Percentiles rank a stretch among this genome's conserved stretches.
phyloP scores from a whole-genome alignment of 2,888 invertebrate species.

The Drosophila cognata region DNA sequence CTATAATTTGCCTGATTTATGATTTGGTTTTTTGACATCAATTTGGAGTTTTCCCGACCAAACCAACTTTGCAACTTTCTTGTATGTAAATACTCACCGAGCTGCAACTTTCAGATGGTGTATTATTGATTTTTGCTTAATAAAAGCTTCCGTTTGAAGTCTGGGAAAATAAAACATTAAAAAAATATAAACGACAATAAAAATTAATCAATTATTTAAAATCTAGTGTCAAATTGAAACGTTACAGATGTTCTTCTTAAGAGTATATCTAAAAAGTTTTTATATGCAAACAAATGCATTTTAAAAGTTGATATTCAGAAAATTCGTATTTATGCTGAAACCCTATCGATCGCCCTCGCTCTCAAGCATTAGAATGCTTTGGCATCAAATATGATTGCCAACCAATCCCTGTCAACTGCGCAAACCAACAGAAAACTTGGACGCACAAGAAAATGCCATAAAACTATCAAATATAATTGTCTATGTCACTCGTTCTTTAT shows the following conservation, averaged over 20 bases:
- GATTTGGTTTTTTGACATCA: conserved; percentile 76
- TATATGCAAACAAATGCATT: not conserved
- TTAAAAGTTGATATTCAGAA: not conserved
- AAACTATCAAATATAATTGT: conserved; percentile 71
- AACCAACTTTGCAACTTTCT: conserved; percentile 17
- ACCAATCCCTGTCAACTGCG: conserved; percentile 3
- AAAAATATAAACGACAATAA: not conserved
- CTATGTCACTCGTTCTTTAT: conserved; percentile 32
- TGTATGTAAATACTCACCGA: conserved; percentile 19
- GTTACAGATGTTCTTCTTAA: not conserved
- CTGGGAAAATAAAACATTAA: too few species aligned
- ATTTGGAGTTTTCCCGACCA: conserved; percentile 56
- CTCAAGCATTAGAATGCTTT: not conserved
- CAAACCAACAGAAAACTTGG: conserved; percentile 20
- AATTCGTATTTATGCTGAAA: not conserved
- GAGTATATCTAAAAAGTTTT: not conserved
- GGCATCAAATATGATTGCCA: not conserved
- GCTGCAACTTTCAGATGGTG: not conserved
- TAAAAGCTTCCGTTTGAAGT: not conserved
- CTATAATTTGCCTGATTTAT: conserved; percentile 78
- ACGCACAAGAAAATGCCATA: conserved; percentile 53
- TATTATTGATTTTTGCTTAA: not conserved
- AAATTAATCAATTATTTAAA: not conserved
- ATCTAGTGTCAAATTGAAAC: not conserved
- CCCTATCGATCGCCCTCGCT: not conserved